Evolutionary conservation across 2,113 vertebrate genomes (phyloP), one percentile per base, ranked within the genome.

Genomic region (Misgurnus mizolepis): DNA sequence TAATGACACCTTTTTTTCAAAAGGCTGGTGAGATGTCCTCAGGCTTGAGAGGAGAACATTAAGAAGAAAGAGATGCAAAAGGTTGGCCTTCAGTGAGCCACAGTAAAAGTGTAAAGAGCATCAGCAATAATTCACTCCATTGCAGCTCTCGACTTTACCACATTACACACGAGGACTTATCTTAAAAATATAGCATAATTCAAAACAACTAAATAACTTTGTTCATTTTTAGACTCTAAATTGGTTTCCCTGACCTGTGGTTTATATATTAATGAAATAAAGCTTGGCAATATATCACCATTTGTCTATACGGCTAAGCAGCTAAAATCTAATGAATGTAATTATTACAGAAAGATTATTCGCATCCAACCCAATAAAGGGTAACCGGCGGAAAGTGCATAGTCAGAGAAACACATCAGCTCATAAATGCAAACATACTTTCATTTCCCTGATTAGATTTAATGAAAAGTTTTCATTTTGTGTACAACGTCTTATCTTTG

Each of bases 241-340:
- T 84, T 78, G 62, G 61, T 61, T 74, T 77, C 56, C 15, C 65
- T 69, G 41, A 60, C 55, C 61, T 40, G 49, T 65, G 66, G 47
- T 67, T 61, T 70, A 49, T 43, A 60, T 71, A 61, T 43, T 76
- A 56, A 79, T 76, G 67, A 41, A 79, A 67, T 15, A 34, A 17
- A 65, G 40, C 47, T 27, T 10, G 43, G 50, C 67, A 61, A 61
- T 80, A 74, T 68, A 62, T 70, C 7, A 22, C 53, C 80, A 78
- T 82, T 80, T 78, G 68, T 77, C 65, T 66, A 49, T 62, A 43
- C 6, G 27, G 78, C 56, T 78, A 78, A 79, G 69, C 69, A 74
- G 58, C 18, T 41, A 65, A 80, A 80, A 85, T 65, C 72, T 68
- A 80, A 80, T 75, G 56, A 80, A 78, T 74, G 60, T 71, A 85